Evolutionary conservation across 2,113 vertebrate species (phyloP).

Genomic region (Physeter macrocephalus): DNA sequence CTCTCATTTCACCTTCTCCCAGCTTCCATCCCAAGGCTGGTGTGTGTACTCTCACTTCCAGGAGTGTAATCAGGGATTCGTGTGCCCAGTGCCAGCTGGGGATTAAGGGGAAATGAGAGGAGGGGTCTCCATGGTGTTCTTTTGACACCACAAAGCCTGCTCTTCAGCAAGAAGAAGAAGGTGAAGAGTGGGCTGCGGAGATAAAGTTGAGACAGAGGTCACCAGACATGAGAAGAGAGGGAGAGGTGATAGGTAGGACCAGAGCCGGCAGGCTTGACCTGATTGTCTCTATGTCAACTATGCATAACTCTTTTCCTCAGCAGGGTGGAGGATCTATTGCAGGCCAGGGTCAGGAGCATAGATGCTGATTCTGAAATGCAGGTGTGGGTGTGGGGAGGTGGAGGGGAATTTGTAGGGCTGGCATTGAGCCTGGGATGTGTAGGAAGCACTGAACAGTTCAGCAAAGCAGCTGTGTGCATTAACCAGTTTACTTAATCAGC

Average conservation of each 20-base stretch:
- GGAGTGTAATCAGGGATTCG: background rate
- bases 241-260: background rate
- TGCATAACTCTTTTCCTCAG: background rate
- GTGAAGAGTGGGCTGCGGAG: background rate
- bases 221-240: background rate
- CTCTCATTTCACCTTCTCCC: background rate
- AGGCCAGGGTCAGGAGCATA: background rate
- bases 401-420: background rate
- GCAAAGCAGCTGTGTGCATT: background rate
- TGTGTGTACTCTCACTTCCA: background rate
- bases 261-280: background rate
- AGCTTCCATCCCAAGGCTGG: fast-evolving
- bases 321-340: background rate
- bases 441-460: conserved; percentile 9
- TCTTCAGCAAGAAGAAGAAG: background rate
- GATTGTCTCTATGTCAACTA: background rate
- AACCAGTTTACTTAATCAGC: background rate
- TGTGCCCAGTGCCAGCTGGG: too few relatives aligned
- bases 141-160: background rate
- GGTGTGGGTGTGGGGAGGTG: background rate
- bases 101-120: background rate
- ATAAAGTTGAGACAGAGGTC: background rate
- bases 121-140: background rate
- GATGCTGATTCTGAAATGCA: background rate
- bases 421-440: background rate